A percentile compares a stretch with the other conserved stretches of the same genome.
Evolutionary conservation across 1,140 invertebrate genomes (phyloP).

Genomic region (Tribolium madens): DNA sequence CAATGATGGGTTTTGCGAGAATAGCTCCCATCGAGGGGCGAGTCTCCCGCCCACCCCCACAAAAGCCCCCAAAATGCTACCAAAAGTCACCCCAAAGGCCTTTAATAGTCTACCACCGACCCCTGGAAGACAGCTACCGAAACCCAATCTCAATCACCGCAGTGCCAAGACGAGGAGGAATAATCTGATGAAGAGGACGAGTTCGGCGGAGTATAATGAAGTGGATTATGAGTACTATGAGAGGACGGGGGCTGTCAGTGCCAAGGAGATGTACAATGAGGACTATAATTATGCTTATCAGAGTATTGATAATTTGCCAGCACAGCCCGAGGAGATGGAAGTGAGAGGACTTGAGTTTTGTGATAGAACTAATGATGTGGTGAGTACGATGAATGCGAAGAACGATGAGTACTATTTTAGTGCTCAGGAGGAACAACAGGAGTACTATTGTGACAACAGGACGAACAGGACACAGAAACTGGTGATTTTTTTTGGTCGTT

Average conservation of each 20-base stretch:
- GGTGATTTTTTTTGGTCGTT: background rate
- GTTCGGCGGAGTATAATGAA: conserved; percentile 62
- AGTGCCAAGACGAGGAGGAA: conserved; percentile 59
- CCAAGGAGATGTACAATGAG: conserved; percentile 73
- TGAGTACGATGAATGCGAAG: conserved; percentile 55
- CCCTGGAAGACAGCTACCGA: conserved; percentile 70
- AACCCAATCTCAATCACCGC: conserved; percentile 63
- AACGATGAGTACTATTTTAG: conserved; percentile 45
- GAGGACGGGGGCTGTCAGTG: conserved; percentile 66
- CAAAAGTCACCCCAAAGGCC: conserved; percentile 58
- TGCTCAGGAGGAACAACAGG: conserved; percentile 60
- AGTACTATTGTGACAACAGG: conserved; percentile 63
- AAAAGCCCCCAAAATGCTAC: conserved; percentile 61
- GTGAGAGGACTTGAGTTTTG: conserved; percentile 39
- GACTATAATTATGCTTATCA: conserved; percentile 79
- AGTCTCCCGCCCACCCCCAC: conserved; percentile 65
- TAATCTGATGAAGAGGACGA: conserved; percentile 61
- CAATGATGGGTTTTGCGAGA: conserved; percentile 59
- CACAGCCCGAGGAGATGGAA: conserved; percentile 47
- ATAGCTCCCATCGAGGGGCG: conserved; percentile 58
- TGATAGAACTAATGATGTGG: conserved; percentile 62
- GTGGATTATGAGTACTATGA: conserved; percentile 60
- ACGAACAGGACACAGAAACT: background rate
- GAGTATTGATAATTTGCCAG: conserved; percentile 67
- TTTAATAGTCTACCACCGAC: conserved; percentile 70